These are phyloP conservation scores for Protonibea diacanthus DNA, from an alignment of 2,797 vertebrate species.

Conservation along the genomic window DNA sequence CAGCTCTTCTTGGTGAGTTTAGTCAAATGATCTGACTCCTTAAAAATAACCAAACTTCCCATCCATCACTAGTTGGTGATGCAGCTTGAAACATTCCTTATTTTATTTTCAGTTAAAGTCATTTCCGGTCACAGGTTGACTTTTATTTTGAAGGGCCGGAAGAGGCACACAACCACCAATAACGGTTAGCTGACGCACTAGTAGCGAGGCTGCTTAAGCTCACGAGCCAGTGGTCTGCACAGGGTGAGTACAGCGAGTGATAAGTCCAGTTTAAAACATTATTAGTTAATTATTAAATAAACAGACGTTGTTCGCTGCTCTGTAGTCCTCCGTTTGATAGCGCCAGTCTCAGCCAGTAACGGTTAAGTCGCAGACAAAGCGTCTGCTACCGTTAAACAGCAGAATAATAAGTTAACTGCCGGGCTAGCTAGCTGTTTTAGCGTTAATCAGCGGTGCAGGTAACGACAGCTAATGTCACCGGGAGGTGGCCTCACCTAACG, in stretches of 20 bases:
- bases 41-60: no score
- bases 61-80: no score
- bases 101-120: neutral
- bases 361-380: neutral
- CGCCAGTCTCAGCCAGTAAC: neutral
- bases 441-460: neutral
- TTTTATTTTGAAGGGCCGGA: slow-evolving; percentile 61
- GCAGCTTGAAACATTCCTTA: no score
- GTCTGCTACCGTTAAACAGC: accelerated
- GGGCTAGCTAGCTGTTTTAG: slow-evolving; percentile 38
- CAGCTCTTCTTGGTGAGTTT: no score
- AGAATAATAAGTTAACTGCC: neutral
- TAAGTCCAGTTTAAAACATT: neutral
- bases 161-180: neutral
- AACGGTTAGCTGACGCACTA: neutral
- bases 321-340: accelerated
- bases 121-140: accelerated
- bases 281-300: no score
- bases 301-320: accelerated
- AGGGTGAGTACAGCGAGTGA: slow-evolving; percentile 7
- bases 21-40: no score
- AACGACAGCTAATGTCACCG: neutral
- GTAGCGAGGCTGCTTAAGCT: neutral
- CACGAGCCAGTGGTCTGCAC: neutral
- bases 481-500: neutral